Evolutionary conservation across 1,140 invertebrate species (phyloP).

Genomic region (Ceratina australensis): DNA sequence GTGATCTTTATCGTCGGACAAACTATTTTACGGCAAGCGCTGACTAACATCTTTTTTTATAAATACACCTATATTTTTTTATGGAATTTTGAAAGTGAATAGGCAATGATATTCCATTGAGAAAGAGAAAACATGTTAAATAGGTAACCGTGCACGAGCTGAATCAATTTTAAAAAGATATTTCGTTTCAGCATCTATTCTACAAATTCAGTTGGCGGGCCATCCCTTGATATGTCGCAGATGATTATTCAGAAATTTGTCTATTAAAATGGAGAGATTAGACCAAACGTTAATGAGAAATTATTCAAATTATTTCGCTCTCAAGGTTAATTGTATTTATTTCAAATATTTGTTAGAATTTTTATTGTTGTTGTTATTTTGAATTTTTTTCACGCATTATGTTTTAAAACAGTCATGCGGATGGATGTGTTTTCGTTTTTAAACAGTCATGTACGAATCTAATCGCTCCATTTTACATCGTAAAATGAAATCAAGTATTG

Average conservation of each 20-base stretch:
- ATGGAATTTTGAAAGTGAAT: background rate
- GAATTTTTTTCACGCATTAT: constrained; percentile 11
- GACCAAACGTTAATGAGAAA: background rate
- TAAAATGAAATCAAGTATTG: constrained; percentile 32
- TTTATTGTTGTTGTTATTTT: constrained; percentile 19
- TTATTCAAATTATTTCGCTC: background rate
- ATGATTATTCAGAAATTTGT: constrained; percentile 8
- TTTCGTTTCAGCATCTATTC: constrained; percentile 27
- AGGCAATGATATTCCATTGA: background rate
- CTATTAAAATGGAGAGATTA: constrained; percentile 61
- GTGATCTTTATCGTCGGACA: constrained; percentile 9
- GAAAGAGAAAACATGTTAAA: background rate
- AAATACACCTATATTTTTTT: background rate
- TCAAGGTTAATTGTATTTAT: constrained; percentile 5
- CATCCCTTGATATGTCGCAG: constrained; percentile 45
- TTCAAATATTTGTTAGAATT: background rate
- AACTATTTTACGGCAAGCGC: constrained; percentile 10
- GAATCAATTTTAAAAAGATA: constrained; percentile 7
- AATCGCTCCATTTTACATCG: constrained; percentile 59
- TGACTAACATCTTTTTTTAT: constrained; percentile 3
- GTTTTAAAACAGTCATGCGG: constrained; percentile 15
- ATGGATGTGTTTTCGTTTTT: background rate
- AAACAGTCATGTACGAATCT: constrained; percentile 4
- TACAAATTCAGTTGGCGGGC: constrained; percentile 38
- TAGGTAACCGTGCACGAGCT: background rate